phyloP scores from a whole-genome alignment of 2,113 vertebrate genomes.

The Cheirogaleus medius region DNA sequence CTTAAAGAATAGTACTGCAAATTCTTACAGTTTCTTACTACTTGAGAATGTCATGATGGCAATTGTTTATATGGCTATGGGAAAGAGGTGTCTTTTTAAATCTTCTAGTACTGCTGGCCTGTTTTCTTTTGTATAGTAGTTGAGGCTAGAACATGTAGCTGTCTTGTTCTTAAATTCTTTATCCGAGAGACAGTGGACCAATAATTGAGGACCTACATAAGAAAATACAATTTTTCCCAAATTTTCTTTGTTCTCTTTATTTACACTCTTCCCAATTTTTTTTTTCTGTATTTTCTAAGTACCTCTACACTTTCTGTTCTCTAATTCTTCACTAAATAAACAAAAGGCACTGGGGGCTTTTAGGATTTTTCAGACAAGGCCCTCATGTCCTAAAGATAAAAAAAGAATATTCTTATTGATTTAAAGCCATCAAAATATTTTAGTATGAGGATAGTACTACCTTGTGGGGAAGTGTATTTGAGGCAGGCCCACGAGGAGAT shows the following conservation, averaged over 20 bases:
- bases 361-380: not conserved
- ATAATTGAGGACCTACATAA: not conserved
- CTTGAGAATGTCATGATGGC: not conserved
- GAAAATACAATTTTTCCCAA: not conserved
- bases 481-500: too few relatives aligned
- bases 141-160: not conserved
- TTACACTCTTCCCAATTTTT: not conserved
- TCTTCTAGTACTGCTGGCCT: fast-evolving
- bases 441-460: not conserved
- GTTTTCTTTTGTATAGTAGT: not conserved
- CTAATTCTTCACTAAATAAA: not conserved
- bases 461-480: too few relatives aligned
- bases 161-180: not conserved
- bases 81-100: not conserved
- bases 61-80: not conserved
- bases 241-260: not conserved
- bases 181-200: not conserved
- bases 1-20: not conserved
- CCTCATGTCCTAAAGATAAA: not conserved
- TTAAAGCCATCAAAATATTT: not conserved
- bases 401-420: not conserved
- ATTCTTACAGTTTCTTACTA: not conserved
- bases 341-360: not conserved
- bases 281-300: not conserved
- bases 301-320: not conserved